Base-by-base conservation (phyloP, 2,113 vertebrate species). In the Misgurnus anguillicaudatus region DNA sequence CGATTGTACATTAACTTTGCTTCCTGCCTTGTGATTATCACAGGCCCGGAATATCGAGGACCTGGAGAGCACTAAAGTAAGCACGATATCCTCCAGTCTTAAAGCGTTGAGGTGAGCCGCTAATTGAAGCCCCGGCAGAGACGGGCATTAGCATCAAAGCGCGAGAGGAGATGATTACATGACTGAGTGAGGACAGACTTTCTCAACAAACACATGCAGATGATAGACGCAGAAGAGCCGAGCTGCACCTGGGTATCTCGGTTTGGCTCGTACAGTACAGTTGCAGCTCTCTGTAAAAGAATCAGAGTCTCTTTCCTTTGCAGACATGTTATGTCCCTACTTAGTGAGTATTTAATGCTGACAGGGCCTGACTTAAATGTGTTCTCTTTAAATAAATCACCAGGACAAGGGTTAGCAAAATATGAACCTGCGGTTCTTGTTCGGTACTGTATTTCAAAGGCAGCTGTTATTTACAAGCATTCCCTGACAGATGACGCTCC, bases 1-100 rank as follows among this genome's bases (percentile, higher is more conserved):
- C 83, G 78, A 88, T 87, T 88, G 80, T 87, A 87, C 82, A 85
- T 88, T 89, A 89, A 90, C 85, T 87, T 80, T 72, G 79, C 70
- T 75, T 82, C 80, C 84, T 81, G 85, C 89, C 88, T 89, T 92
- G 87, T 94, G 87, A 94, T 94, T 94, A 93, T 57, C 61, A 55
- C 86, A 78, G 48, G 80, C 79, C 87, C 74, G 89, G 82, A 84
- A 89, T 85, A 84, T 86, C 78, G 80, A 64, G 76, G 85, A 58
- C 78, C 78, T 88, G 87, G 85, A 83, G 81, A 89, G 88, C 85
- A 82, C 75, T 83, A 80, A 82, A 58, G 83, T 83, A 82, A 68
- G 82, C 82, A 86, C 85, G 87, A 87, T 85, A 84, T 78, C 89
- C 83, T 83, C 81, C 84, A 85, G 87, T 86, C 82, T 86, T 57